These are phyloP conservation scores for Anthopleura sola DNA, from an alignment of 64 coral and sea anemone species.

Conservation along the genomic window DNA sequence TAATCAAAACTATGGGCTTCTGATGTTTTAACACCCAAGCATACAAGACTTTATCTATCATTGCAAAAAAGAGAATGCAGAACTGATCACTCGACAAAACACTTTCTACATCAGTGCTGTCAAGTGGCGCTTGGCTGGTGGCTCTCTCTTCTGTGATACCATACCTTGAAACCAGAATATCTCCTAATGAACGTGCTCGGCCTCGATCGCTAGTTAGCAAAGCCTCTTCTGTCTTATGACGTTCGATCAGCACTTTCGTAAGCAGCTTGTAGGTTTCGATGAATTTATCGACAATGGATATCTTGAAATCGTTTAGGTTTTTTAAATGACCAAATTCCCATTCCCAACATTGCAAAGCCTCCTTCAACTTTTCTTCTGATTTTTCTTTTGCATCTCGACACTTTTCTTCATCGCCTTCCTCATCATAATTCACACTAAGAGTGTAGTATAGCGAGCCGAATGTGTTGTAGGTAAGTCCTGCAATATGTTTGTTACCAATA, in stretches of 20 bases:
- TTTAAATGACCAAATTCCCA: not conserved
- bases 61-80: not conserved
- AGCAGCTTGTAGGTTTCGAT: slow-evolving; percentile 1
- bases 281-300: slow-evolving; percentile 26
- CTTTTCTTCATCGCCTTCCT: not conserved
- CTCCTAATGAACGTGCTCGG: slow-evolving; percentile 31
- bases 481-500: not conserved
- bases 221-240: not conserved
- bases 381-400: not conserved
- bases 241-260: not conserved
- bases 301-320: slow-evolving; percentile 9
- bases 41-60: not conserved
- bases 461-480: not conserved
- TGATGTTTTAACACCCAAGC: slow-evolving; percentile 10
- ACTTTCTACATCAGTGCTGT: not conserved
- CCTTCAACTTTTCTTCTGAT: not conserved
- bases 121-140: not conserved
- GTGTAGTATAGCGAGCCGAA: not conserved
- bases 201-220: slow-evolving; percentile 13
- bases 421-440: not conserved
- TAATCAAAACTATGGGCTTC: not conserved
- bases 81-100: not conserved
- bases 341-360: not conserved
- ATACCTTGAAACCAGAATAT: slow-evolving; percentile 27
- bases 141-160: not conserved